Percentiles rank a stretch among this genome's conserved stretches.
These are phyloP conservation scores for Crotophaga sulcirostris DNA, from an alignment of 2,113 vertebrate genomes.

Conservation along the genomic window DNA sequence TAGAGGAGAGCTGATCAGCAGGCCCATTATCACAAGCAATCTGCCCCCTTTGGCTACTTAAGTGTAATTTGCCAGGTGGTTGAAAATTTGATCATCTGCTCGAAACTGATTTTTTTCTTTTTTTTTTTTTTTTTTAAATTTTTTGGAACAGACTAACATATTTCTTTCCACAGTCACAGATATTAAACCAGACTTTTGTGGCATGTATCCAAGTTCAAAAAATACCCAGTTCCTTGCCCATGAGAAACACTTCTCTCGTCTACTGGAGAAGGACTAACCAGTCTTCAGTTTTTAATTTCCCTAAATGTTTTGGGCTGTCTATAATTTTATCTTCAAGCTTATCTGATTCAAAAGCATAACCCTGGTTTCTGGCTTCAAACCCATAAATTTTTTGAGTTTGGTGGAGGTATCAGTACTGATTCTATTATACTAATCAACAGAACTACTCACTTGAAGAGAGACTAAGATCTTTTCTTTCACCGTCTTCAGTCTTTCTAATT, in stretches of 20 bases:
- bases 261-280: background rate
- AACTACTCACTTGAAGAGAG: background rate
- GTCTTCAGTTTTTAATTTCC: background rate
- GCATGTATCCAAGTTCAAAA: background rate
- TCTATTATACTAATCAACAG: background rate
- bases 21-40: background rate
- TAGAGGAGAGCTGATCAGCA: background rate
- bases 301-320: background rate
- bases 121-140: background rate
- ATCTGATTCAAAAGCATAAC: background rate
- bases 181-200: background rate
- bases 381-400: background rate
- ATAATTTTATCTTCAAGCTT: background rate
- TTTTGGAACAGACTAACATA: background rate
- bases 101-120: background rate
- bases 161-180: background rate
- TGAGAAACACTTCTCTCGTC: background rate
- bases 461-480: background rate
- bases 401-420: background rate
- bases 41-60: background rate
- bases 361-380: background rate
- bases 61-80: background rate
- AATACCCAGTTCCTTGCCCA: background rate
- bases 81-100: constrained; percentile 7
- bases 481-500: background rate